A percentile compares a stretch with the other conserved stretches of the same genome.
These are phyloP conservation scores for Pogonognathellus flavescens DNA, from an alignment of 1,140 invertebrate genomes.

Conservation along the genomic window DNA sequence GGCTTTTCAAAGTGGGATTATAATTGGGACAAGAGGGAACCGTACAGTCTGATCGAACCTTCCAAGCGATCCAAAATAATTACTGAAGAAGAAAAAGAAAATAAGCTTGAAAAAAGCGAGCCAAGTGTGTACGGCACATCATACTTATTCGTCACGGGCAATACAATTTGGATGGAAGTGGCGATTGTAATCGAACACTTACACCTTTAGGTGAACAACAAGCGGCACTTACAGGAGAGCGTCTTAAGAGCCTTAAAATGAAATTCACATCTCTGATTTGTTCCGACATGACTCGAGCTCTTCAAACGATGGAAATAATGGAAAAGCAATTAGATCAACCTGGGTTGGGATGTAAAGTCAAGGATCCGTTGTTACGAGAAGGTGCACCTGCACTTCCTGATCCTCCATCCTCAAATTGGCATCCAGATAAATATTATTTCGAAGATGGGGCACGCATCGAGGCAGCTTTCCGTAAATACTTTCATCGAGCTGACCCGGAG, in stretches of 20 bases:
- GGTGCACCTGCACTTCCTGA: slow-evolving; percentile 89
- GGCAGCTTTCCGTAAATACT: slow-evolving; percentile 93
- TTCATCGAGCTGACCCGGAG: slow-evolving; percentile 86
- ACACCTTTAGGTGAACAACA: slow-evolving; percentile 74
- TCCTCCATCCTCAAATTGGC: slow-evolving; percentile 87
- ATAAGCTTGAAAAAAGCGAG: slow-evolving; percentile 71
- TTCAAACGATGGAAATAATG: slow-evolving; percentile 91
- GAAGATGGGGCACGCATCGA: slow-evolving; percentile 97
- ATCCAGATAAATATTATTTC: slow-evolving; percentile 85
- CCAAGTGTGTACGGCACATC: slow-evolving; percentile 85
- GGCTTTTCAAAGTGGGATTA: slow-evolving; percentile 79
- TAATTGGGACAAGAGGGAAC: slow-evolving; percentile 90
- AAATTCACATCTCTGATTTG: slow-evolving; percentile 84
- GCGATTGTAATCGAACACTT: slow-evolving; percentile 60
- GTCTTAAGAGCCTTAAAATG: slow-evolving; percentile 81
- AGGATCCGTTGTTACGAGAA: slow-evolving; percentile 84
- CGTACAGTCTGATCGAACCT: slow-evolving; percentile 77
- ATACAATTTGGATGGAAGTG: slow-evolving; percentile 82
- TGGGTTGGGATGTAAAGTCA: slow-evolving; percentile 31
- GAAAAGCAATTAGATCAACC: slow-evolving; percentile 70
- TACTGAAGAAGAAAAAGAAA: slow-evolving; percentile 36
- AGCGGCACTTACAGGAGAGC: slow-evolving; percentile 84
- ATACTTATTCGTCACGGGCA: slow-evolving; percentile 96
- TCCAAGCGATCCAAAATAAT: slow-evolving; percentile 69
- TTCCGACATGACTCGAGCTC: slow-evolving; percentile 94